Conservation (phyloP, 1,140 invertebrate genomes). For the Araneus ventricosus region DNA sequence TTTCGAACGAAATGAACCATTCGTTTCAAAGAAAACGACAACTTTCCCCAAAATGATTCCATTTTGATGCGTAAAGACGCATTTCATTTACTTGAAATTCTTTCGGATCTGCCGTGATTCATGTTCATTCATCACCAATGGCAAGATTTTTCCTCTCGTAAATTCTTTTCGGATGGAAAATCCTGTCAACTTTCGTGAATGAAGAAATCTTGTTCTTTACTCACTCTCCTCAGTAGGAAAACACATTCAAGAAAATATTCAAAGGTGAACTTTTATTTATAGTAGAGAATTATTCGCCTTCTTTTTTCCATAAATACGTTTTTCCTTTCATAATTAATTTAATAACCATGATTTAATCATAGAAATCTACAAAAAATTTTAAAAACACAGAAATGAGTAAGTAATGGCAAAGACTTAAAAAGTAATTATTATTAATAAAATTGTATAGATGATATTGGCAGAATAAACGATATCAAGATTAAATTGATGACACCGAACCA, state of each 20-base stretch:
- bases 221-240: neutral
- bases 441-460: too few species aligned
- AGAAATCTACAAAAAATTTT: too few species aligned
- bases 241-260: neutral
- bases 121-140: neutral
- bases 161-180: neutral
- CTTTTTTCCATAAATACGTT: too few species aligned
- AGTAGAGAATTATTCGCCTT: neutral
- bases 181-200: neutral
- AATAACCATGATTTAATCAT: too few species aligned
- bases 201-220: neutral
- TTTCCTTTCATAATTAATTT: too few species aligned
- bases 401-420: too few species aligned
- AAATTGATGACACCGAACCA: too few species aligned
- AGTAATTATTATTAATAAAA: too few species aligned
- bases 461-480: too few species aligned
- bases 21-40: neutral
- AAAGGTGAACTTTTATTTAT: neutral
- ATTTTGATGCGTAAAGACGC: neutral
- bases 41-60: neutral
- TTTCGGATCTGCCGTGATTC: neutral
- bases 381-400: too few species aligned
- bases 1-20: neutral
- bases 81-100: neutral
- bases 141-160: neutral